Evolutionary conservation across 2,888 invertebrate genomes (phyloP).

Genomic region (Syrphus vitripennis): DNA sequence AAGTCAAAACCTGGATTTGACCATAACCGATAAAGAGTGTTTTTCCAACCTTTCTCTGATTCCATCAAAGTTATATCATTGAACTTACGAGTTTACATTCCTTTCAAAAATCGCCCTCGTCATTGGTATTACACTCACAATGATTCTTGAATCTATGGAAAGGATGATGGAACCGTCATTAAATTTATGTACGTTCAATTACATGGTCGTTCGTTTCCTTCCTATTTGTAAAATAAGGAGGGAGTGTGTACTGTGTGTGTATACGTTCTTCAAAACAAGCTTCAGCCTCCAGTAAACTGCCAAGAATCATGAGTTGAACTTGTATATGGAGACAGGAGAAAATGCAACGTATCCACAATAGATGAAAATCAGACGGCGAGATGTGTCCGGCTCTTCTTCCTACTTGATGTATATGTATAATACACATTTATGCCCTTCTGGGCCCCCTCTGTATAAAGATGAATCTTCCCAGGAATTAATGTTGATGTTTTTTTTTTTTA

Average conservation of each 20-base stretch:
- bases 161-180: slow-evolving; percentile 59
- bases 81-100: neutral
- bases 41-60: neutral
- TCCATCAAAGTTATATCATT: slow-evolving; percentile 30
- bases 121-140: slow-evolving; percentile 17
- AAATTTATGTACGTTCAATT: slow-evolving; percentile 66
- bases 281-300: neutral
- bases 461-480: slow-evolving; percentile 52
- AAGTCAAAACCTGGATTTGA: slow-evolving; percentile 4
- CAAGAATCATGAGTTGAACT: neutral
- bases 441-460: neutral
- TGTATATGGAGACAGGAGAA: slow-evolving; percentile 22
- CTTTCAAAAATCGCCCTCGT: neutral
- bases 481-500: slow-evolving; percentile 51
- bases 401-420: neutral
- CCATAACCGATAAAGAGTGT: neutral
- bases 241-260: slow-evolving; percentile 36
- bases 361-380: slow-evolving; percentile 46
- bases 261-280: slow-evolving; percentile 6
- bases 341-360: slow-evolving; percentile 45
- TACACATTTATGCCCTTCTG: neutral
- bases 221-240: slow-evolving; percentile 53
- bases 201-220: slow-evolving; percentile 58
- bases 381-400: slow-evolving; percentile 44
- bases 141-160: slow-evolving; percentile 42